Percentiles rank a stretch among this genome's conserved stretches.
phyloP scores from a whole-genome alignment of 1,140 invertebrate genomes.

The Penaeus vannamei region DNA sequence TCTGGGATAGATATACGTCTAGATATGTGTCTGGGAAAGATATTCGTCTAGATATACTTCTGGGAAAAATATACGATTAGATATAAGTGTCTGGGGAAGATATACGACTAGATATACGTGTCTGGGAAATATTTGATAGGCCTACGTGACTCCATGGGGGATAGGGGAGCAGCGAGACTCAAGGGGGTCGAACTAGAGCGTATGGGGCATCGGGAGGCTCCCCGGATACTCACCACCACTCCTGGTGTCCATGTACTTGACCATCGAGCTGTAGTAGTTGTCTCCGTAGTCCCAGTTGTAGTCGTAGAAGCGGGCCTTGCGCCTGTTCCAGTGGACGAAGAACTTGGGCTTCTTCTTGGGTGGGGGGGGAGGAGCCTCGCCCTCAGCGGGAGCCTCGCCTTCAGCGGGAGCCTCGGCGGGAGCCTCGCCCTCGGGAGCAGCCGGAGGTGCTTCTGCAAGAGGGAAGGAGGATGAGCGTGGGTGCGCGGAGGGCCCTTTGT shows the following conservation, averaged over 20 bases:
- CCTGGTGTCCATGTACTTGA: slow-evolving; percentile 65
- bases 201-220: too few relatives aligned
- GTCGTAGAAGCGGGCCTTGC: slow-evolving; percentile 67
- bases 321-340: slow-evolving; percentile 68
- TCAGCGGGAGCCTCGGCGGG: slow-evolving; percentile 38
- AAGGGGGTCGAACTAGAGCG: too few relatives aligned
- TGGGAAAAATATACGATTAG: too few relatives aligned
- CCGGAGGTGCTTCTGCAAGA: slow-evolving; percentile 8
- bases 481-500: neutral
- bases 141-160: too few relatives aligned
- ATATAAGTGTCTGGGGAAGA: too few relatives aligned
- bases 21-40: too few relatives aligned
- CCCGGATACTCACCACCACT: slow-evolving; percentile 47
- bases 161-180: too few relatives aligned
- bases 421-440: slow-evolving; percentile 22
- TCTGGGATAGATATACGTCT: too few relatives aligned
- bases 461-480: neutral
- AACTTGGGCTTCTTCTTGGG: slow-evolving; percentile 68
- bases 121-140: too few relatives aligned
- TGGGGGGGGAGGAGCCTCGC: slow-evolving; percentile 59
- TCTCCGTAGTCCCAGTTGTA: slow-evolving; percentile 68
- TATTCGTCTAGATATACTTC: too few relatives aligned
- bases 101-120: too few relatives aligned
- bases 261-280: slow-evolving; percentile 67
- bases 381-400: slow-evolving; percentile 44